Percentiles rank a stretch among this genome's conserved stretches.
Evolutionary conservation across 2,888 invertebrate species (phyloP).

Genomic region (Tachina lurida): DNA sequence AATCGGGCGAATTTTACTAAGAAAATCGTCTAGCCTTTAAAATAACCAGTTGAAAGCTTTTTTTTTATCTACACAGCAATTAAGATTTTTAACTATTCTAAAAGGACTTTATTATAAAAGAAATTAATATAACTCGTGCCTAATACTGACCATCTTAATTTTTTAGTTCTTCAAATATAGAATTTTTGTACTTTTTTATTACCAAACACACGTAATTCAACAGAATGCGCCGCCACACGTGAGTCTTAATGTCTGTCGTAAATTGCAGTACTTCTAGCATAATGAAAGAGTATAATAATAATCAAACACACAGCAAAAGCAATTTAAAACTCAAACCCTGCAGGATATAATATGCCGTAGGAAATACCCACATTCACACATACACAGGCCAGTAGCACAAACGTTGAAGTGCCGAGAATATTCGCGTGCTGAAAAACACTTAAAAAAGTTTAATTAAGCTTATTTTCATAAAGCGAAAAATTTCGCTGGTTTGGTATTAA

Average conservation of each 20-base stretch:
- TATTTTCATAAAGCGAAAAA: conserved; percentile 70
- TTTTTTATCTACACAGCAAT: too few relatives aligned
- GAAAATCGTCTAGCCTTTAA: neutral
- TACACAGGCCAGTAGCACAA: conserved; percentile 27
- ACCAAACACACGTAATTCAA: conserved; percentile 52
- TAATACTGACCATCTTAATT: neutral
- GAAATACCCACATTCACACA: neutral
- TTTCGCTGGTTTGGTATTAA: conserved; percentile 69
- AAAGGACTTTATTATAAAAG: too few relatives aligned
- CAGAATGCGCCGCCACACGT: conserved; percentile 66
- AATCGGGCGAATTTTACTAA: neutral
- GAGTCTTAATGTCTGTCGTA: conserved; percentile 66
- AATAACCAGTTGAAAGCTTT: too few relatives aligned
- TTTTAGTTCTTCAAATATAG: conserved; percentile 15
- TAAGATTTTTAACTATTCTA: too few relatives aligned
- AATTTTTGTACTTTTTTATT: neutral
- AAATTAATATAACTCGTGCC: neutral
- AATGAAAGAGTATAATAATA: conserved; percentile 5
- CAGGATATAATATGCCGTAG: neutral
- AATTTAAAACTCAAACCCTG: conserved; percentile 23
- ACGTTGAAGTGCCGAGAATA: conserved; percentile 52
- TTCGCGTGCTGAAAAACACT: conserved; percentile 72
- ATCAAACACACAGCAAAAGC: conserved; percentile 25
- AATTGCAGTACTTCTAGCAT: conserved; percentile 55
- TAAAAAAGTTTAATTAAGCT: conserved; percentile 73